Conservation (phyloP, 2,888 invertebrate species). For the Caenorhabditis becei region DNA sequence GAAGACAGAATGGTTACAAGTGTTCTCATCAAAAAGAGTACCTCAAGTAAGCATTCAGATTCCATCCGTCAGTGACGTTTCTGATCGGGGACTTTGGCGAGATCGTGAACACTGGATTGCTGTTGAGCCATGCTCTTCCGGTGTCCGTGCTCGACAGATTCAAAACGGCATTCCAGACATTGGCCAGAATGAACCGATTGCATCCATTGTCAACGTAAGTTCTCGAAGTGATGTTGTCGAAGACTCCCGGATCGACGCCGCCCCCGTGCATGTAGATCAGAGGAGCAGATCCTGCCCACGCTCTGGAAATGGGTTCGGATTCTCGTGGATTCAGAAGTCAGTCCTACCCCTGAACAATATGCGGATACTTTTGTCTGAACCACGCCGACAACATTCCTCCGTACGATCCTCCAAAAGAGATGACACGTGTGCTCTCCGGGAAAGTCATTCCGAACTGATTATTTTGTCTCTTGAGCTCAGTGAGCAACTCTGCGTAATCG, state of each 20-base stretch:
- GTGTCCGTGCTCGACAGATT: constrained; percentile 82
- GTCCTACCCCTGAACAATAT: constrained; percentile 89
- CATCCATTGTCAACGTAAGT: constrained; percentile 70
- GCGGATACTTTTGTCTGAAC: constrained; percentile 95
- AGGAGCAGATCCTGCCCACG: constrained; percentile 95
- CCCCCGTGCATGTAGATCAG: constrained; percentile 89
- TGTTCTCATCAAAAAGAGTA: no score
- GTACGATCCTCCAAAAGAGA: constrained; percentile 92
- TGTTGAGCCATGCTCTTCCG: constrained; percentile 62
- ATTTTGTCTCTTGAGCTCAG: constrained; percentile 84
- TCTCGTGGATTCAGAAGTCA: no score
- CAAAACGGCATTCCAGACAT: constrained; percentile 88
- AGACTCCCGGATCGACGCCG: constrained; percentile 69
- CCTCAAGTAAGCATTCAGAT: constrained; percentile 49
- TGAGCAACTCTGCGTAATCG: constrained; percentile 91
- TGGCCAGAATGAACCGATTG: constrained; percentile 87
- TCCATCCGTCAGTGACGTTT: constrained; percentile 42
- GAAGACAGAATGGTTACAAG: no score
- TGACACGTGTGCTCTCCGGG: constrained; percentile 86
- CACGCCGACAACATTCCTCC: constrained; percentile 97
- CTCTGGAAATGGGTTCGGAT: no score
- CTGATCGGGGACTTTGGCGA: constrained; percentile 46
- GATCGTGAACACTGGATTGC: constrained; percentile 68
- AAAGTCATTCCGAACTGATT: constrained; percentile 47
- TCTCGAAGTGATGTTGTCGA: constrained; percentile 86